Percentiles rank a stretch among this genome's conserved stretches.
These are phyloP conservation scores for Xerus inauris DNA, from an alignment of 2,113 vertebrate species.

Conservation along the genomic window DNA sequence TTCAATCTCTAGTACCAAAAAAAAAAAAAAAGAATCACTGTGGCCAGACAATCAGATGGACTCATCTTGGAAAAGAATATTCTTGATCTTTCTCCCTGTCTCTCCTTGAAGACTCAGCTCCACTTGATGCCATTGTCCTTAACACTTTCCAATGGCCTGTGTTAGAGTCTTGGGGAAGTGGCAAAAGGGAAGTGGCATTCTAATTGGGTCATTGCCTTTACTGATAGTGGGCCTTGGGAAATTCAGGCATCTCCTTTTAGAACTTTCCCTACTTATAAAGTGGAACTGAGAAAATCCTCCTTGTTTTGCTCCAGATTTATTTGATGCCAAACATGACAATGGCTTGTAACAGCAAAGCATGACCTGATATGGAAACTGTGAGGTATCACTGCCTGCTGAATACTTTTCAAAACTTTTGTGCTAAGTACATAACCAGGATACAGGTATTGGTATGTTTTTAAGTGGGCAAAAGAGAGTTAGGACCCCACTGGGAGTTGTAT, in stretches of 20 bases:
- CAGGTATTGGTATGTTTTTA: not conserved
- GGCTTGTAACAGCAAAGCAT: not conserved
- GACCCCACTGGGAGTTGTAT: not conserved
- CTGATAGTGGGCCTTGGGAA: not conserved
- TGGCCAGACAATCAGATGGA: no score
- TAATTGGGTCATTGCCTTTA: no score
- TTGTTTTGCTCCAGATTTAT: not conserved
- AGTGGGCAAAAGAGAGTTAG: not conserved
- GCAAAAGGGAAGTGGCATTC: not conserved
- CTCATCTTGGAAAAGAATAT: not conserved
- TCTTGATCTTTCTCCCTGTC: not conserved
- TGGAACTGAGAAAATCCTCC: not conserved
- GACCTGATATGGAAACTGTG: rapidly evolving
- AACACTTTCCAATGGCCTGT: not conserved
- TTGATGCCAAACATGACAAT: not conserved
- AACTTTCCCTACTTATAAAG: not conserved
- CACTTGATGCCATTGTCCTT: not conserved
- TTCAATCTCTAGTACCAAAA: no score
- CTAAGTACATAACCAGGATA: rapidly evolving
- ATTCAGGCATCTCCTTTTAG: rapidly evolving
- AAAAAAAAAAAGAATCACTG: not conserved
- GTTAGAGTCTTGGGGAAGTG: not conserved
- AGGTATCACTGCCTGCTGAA: not conserved
- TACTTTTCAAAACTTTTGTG: not conserved
- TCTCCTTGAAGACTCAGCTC: rapidly evolving